A percentile compares a stretch with the other conserved stretches of the same genome.
Conservation (phyloP, 2,797 vertebrate genomes). For the Cynopterus sphinx region DNA sequence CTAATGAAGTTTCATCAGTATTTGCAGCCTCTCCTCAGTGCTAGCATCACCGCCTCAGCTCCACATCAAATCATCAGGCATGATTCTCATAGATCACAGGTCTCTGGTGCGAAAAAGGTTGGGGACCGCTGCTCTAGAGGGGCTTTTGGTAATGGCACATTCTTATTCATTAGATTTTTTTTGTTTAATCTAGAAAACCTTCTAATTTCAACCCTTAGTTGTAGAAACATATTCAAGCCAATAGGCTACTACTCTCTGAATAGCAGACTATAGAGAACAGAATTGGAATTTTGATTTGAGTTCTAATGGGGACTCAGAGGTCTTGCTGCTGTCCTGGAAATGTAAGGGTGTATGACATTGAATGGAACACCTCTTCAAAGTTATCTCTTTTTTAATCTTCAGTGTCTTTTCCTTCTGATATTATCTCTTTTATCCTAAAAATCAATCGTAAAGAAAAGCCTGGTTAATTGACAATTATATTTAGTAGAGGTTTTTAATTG, state of each 20-base stretch:
- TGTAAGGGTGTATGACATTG: neutral
- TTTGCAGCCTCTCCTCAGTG: too few species aligned
- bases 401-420: neutral
- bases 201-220: neutral
- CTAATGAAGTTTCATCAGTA: too few species aligned
- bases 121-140: neutral
- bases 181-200: neutral
- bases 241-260: neutral
- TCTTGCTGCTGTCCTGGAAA: neutral
- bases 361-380: neutral
- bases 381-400: neutral
- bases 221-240: neutral
- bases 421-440: neutral
- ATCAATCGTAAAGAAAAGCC: neutral
- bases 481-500: neutral
- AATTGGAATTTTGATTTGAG: neutral
- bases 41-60: too few species aligned
- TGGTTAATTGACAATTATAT: neutral
- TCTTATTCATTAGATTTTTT: neutral
- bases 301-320: neutral
- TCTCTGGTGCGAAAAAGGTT: too few species aligned
- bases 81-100: too few species aligned
- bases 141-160: neutral
- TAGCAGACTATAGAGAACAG: neutral
- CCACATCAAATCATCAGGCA: too few species aligned